Evolutionary conservation across 1,140 invertebrate species (phyloP).

Genomic region (Tetranychus cinnabarinus): DNA sequence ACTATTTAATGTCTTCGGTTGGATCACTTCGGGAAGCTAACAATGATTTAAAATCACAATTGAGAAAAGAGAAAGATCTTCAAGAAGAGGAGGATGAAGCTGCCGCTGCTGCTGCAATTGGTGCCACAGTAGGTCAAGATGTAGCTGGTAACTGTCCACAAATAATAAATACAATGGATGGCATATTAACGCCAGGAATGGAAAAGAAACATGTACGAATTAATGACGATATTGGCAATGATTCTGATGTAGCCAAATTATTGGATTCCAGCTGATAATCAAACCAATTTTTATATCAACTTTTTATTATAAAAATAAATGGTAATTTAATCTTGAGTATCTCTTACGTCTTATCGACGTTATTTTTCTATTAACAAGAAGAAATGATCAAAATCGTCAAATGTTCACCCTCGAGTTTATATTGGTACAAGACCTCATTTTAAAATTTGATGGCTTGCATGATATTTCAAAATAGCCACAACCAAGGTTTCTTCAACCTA

Average conservation of each 20-base stretch:
- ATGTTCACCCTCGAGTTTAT: too few relatives aligned
- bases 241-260: background rate
- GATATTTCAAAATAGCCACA: too few relatives aligned
- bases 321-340: too few relatives aligned
- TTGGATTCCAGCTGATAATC: background rate
- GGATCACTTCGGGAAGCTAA: conserved; percentile 72
- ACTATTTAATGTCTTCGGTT: conserved; percentile 76
- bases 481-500: too few relatives aligned
- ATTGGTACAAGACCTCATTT: too few relatives aligned
- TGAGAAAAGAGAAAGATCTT: conserved; percentile 16
- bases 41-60: conserved; percentile 54
- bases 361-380: too few relatives aligned
- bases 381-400: too few relatives aligned
- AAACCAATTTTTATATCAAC: background rate
- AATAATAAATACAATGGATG: background rate
- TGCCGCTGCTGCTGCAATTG: background rate
- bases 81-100: background rate
- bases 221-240: background rate
- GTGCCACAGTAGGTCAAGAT: background rate
- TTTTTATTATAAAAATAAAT: background rate
- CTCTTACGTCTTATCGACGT: too few relatives aligned
- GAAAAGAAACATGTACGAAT: conserved; percentile 6
- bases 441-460: too few relatives aligned
- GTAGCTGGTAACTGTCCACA: background rate
- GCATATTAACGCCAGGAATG: background rate